These are phyloP conservation scores for Drosophila bipectinata DNA, from an alignment of 1,140 invertebrate species.

Conservation along the genomic window DNA sequence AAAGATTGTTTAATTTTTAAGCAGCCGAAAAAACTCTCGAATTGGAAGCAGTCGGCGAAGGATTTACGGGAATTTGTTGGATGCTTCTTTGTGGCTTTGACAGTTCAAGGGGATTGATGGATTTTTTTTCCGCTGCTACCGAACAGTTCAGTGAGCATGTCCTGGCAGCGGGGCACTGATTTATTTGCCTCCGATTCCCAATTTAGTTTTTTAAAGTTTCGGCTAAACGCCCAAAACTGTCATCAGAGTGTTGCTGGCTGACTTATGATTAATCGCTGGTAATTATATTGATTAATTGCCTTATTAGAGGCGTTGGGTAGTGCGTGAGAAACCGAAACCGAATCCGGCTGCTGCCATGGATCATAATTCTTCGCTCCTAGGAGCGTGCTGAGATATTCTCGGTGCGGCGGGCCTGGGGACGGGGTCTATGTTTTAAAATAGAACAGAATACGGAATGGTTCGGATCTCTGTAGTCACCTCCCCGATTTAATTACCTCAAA, in stretches of 20 bases:
- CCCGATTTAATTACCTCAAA: conserved; percentile 73
- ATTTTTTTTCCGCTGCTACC: conserved; percentile 21
- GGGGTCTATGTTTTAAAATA: conserved; percentile 52
- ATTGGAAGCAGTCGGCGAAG: conserved; percentile 27
- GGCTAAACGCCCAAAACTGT: conserved; percentile 68
- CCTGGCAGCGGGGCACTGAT: conserved; percentile 52
- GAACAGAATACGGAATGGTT: conserved; percentile 11
- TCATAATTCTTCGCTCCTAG: conserved; percentile 50
- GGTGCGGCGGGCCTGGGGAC: neutral
- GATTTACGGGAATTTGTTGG: conserved; percentile 64
- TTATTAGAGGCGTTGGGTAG: conserved; percentile 62
- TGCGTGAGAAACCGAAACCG: conserved; percentile 55
- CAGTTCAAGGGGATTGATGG: conserved; percentile 53
- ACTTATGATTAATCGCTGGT: conserved; percentile 80
- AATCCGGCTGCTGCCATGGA: conserved; percentile 46
- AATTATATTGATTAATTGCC: conserved; percentile 83
- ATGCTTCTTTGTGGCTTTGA: conserved; percentile 68
- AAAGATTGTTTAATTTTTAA: conserved; percentile 74
- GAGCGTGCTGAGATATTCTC: conserved; percentile 57
- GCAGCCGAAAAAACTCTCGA: conserved; percentile 36
- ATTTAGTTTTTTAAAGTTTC: conserved; percentile 65
- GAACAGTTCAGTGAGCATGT: conserved; percentile 64
- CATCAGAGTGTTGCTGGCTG: conserved; percentile 40
- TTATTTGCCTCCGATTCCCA: conserved; percentile 68
- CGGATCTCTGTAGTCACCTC: conserved; percentile 7